Percentiles rank a stretch among this genome's conserved stretches.
Conservation (phyloP, 2,113 vertebrate genomes). For the Boulengeromyrus knoepffleri region DNA sequence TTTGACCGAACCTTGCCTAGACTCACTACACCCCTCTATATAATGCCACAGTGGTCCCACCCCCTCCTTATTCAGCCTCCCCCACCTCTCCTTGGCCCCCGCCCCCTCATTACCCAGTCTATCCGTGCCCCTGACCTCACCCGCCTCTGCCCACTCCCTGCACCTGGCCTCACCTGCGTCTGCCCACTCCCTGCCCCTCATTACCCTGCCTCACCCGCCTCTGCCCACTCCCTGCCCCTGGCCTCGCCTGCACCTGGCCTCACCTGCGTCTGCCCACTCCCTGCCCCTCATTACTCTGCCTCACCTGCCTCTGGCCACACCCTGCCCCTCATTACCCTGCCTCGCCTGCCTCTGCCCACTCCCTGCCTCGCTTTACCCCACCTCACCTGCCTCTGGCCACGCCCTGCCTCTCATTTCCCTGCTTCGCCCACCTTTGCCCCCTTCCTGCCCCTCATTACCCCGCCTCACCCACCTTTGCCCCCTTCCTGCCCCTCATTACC, state of each 20-base stretch:
- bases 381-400: too few relatives aligned
- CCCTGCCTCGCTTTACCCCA: too few relatives aligned
- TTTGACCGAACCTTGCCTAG: not conserved
- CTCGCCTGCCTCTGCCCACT: not conserved
- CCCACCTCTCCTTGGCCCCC: not conserved
- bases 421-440: not conserved
- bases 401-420: not conserved
- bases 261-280: not conserved
- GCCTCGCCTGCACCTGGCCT: too few relatives aligned
- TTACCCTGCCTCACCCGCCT: not conserved
- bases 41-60: not conserved
- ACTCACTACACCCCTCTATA: not conserved
- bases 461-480: fast-evolving
- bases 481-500: too few relatives aligned
- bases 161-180: not conserved
- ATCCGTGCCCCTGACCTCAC: not conserved
- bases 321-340: not conserved
- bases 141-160: not conserved
- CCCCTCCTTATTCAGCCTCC: not conserved
- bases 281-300: not conserved
- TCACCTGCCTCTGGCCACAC: not conserved
- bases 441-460: not conserved
- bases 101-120: not conserved
- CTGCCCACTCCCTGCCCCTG: not conserved
- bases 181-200: not conserved